Percentiles rank a stretch among this genome's conserved stretches.
Evolutionary conservation across 2,113 vertebrate genomes (phyloP).

Genomic region (Zosterops lateralis): DNA sequence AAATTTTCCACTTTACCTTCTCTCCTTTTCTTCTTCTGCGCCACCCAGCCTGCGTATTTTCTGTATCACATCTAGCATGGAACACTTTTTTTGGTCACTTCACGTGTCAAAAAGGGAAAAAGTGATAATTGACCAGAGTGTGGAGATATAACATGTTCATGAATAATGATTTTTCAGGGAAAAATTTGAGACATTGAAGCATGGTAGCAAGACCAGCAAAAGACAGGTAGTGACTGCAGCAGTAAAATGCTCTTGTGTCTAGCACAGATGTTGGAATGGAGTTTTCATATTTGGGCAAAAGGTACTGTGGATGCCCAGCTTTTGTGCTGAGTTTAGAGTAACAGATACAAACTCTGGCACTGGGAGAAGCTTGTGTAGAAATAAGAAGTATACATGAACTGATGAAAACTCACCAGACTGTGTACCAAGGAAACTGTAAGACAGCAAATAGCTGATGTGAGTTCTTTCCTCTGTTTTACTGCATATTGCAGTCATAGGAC

Average conservation of each 20-base stretch:
- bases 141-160: fast-evolving
- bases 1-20: background rate
- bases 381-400: background rate
- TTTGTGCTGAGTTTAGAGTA: background rate
- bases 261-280: background rate
- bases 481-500: background rate
- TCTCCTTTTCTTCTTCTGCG: background rate
- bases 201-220: background rate
- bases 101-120: background rate
- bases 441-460: background rate
- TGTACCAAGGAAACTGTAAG: background rate
- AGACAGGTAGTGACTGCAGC: background rate
- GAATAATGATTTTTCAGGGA: background rate
- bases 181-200: background rate
- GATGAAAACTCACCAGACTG: background rate
- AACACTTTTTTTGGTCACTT: background rate
- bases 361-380: background rate
- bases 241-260: background rate
- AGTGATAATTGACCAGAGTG: background rate
- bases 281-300: background rate
- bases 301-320: background rate
- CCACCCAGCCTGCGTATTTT: background rate
- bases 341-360: background rate
- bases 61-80: background rate
- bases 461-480: background rate